These are phyloP conservation scores for Sardinella longiceps DNA, from an alignment of 2,797 vertebrate species.

Conservation along the genomic window DNA sequence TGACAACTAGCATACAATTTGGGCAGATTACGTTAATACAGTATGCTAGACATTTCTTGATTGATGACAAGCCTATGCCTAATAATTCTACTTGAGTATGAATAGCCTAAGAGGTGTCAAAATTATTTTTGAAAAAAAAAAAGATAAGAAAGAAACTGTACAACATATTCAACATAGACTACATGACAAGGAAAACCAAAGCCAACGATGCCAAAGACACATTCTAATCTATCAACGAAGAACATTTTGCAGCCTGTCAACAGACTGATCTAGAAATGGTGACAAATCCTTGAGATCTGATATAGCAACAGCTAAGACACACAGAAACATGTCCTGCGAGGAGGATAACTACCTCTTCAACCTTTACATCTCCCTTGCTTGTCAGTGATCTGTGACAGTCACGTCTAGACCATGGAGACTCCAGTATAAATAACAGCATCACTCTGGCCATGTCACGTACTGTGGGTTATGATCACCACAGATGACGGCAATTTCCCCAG, in stretches of 20 bases:
- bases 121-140: too few relatives aligned
- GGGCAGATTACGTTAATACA: not conserved
- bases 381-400: conserved; percentile 3
- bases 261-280: not conserved
- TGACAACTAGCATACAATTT: too few relatives aligned
- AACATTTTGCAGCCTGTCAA: conserved; percentile 8
- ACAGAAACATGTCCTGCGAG: not conserved
- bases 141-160: not conserved
- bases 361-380: not conserved
- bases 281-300: conserved; percentile 16
- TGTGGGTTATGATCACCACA: not conserved
- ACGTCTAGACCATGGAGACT: not conserved
- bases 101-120: not conserved
- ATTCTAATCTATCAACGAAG: not conserved
- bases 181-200: not conserved
- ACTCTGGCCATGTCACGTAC: conserved; percentile 16
- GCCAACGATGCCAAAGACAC: not conserved
- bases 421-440: conserved; percentile 17
- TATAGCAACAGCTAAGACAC: not conserved
- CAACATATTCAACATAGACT: not conserved
- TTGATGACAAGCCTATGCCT: not conserved
- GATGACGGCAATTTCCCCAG: conserved; percentile 5
- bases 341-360: not conserved
- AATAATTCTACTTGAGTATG: not conserved
- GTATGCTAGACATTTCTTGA: not conserved